phyloP scores from a whole-genome alignment of 2,888 invertebrate species.

The Ennomos erosarius region DNA sequence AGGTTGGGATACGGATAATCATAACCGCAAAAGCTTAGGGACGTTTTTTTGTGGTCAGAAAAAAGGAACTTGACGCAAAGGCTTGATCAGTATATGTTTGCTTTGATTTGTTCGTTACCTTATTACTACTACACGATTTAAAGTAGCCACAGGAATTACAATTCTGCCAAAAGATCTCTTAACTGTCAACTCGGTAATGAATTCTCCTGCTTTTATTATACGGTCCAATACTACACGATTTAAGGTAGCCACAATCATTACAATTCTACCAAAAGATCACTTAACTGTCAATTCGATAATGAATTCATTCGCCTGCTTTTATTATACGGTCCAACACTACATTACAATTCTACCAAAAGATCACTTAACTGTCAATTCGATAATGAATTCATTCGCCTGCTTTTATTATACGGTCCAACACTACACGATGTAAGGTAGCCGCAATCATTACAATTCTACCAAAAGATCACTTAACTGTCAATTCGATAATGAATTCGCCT shows the following conservation, averaged over 20 bases:
- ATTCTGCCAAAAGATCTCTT: too few species aligned
- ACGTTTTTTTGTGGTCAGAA: constrained; percentile 45
- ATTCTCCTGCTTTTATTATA: too few species aligned
- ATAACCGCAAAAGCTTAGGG: constrained; percentile 69
- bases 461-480: constrained; percentile 48
- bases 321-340: constrained; percentile 69
- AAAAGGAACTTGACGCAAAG: constrained; percentile 43
- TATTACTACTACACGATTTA: too few species aligned
- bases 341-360: too few species aligned
- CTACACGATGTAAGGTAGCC: too few species aligned
- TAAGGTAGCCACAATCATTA: too few species aligned
- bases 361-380: too few species aligned
- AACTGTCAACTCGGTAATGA: too few species aligned
- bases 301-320: constrained; percentile 66
- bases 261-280: constrained; percentile 26
- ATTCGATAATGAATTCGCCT: constrained; percentile 60
- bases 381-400: too few species aligned
- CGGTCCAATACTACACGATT: too few species aligned
- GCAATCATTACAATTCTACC: constrained; percentile 16
- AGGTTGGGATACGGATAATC: constrained; percentile 74
- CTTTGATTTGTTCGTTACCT: constrained; percentile 47
- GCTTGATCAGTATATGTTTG: constrained; percentile 47
- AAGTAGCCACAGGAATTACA: too few species aligned
- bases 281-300: constrained; percentile 61
- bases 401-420: too few species aligned